Base-by-base conservation (phyloP, 1,140 invertebrate genomes). In the Drosophila bocki region DNA sequence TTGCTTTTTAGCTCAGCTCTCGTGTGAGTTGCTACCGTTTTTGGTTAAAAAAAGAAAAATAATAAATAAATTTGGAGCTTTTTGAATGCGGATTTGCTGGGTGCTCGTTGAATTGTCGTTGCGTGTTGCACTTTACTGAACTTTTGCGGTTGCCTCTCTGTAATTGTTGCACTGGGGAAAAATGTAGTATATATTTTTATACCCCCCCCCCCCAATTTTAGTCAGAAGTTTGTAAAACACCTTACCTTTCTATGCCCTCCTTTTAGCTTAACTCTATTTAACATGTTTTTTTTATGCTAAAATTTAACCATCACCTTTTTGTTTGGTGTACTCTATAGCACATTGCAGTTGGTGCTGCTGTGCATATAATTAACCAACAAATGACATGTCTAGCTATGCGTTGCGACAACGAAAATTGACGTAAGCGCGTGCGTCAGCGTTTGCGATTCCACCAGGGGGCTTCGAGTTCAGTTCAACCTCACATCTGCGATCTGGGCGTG, bases 381-480 rank as follows among this genome's bases (percentile, higher is more conserved):
- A 81, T 90, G 85, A 88, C 85, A 90, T 85, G 81, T 88, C 84
- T 79, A 81, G 84, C 63, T 83, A 79, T 62, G 83, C 80, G 75
- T 80, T 84, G 69, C 64, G 80, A 78, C 78, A 75, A 82, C 82
- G 68, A 75, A 75, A 86, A 86, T 82, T 88, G 83, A 87, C 84
- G 84, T 90, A 74, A 88, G 83, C 84, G 60, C 67, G 78, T 87
- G 83, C 83, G 83, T 87, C 83, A 87, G 58, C 59, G 41, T 29
- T 19, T 5, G 35, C 50, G 50, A 67, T 69, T 32, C 69, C 61
- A 19, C 44, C 15, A 9, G 39, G 48, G 48, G 19, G 35, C 13
- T 50, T 7, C 7, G 42, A 15, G 45, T 39, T 41, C 41, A 54
- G 67, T 32, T 67, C 29, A 51, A 64, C 56, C 56, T 44, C 48